A percentile compares a stretch with the other conserved stretches of the same genome.
These are phyloP conservation scores for Conchocele bisecta DNA, from an alignment of 2,888 invertebrate genomes.

Conservation along the genomic window DNA sequence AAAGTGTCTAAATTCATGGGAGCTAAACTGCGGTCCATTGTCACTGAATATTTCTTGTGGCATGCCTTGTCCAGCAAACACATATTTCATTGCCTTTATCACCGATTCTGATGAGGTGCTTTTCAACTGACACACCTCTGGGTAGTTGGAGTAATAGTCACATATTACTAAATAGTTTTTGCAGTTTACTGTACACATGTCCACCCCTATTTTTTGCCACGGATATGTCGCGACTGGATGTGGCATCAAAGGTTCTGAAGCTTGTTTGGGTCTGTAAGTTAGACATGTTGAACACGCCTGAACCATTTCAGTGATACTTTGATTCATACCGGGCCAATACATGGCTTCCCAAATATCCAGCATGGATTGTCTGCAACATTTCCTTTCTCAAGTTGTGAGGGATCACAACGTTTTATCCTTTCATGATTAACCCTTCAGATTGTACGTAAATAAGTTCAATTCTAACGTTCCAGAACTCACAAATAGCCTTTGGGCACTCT, in stretches of 20 bases:
- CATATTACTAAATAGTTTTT: slow-evolving; percentile 15
- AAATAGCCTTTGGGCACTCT: neutral
- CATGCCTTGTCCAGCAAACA: slow-evolving; percentile 14
- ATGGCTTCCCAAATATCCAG: slow-evolving; percentile 6
- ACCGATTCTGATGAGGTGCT: slow-evolving; percentile 7
- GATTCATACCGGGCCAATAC: slow-evolving; percentile 21
- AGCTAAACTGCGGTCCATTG: slow-evolving; percentile 20
- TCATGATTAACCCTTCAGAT: slow-evolving; percentile 13
- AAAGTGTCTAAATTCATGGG: slow-evolving; percentile 7
- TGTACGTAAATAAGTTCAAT: slow-evolving; percentile 4
- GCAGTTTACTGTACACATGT: slow-evolving; percentile 1
- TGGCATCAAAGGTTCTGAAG: neutral
- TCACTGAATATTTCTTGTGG: slow-evolving; percentile 11
- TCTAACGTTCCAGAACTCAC: slow-evolving; percentile 11
- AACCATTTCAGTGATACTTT: slow-evolving; percentile 13
- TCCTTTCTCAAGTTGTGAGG: slow-evolving; percentile 10
- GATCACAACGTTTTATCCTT: slow-evolving; percentile 20
- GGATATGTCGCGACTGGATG: slow-evolving; percentile 1
- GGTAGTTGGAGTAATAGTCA: slow-evolving; percentile 4
- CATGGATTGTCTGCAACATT: slow-evolving; percentile 22
- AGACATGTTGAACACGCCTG: slow-evolving; percentile 6
- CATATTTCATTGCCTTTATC: slow-evolving; percentile 11
- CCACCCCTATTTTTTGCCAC: slow-evolving; percentile 11
- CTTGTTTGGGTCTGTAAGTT: slow-evolving; percentile 6
- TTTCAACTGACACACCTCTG: slow-evolving; percentile 14